Percentiles rank a stretch among this genome's conserved stretches.
These are phyloP conservation scores for Heteropelma amictum DNA, from an alignment of 2,888 invertebrate species.

Conservation along the genomic window DNA sequence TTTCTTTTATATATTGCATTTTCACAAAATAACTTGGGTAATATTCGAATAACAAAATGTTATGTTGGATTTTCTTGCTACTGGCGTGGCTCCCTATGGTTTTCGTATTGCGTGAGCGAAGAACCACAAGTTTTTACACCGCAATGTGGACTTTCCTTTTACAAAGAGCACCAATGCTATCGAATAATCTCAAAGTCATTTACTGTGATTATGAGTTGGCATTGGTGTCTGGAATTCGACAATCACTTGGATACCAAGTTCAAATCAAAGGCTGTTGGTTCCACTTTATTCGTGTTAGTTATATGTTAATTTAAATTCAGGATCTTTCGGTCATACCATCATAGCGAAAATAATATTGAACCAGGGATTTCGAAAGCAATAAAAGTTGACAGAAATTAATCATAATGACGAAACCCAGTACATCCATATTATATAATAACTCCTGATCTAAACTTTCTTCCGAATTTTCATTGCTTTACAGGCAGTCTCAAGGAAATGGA, in stretches of 20 bases:
- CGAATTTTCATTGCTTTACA: not conserved
- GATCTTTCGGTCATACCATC: not conserved
- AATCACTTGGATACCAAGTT: not conserved
- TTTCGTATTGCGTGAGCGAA: too few species aligned
- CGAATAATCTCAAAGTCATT: not conserved
- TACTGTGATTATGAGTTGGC: too few species aligned
- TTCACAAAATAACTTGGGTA: too few species aligned
- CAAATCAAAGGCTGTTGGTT: slow-evolving; percentile 17
- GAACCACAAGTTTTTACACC: not conserved
- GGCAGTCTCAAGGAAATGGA: slow-evolving; percentile 4
- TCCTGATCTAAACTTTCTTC: not conserved
- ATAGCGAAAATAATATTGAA: not conserved
- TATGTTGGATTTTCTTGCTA: too few species aligned
- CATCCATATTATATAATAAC: too few species aligned
- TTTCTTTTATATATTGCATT: too few species aligned
- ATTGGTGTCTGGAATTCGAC: not conserved
- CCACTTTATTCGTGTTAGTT: slow-evolving; percentile 10
- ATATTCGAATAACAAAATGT: too few species aligned
- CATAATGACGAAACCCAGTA: too few species aligned
- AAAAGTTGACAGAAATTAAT: too few species aligned
- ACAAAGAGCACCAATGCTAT: not conserved
- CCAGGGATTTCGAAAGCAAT: not conserved
- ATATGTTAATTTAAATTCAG: not conserved
- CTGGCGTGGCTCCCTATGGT: too few species aligned
- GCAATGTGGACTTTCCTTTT: not conserved